These are phyloP conservation scores for Platygyra sinensis DNA, from an alignment of 64 coral and sea anemone species.

Conservation along the genomic window DNA sequence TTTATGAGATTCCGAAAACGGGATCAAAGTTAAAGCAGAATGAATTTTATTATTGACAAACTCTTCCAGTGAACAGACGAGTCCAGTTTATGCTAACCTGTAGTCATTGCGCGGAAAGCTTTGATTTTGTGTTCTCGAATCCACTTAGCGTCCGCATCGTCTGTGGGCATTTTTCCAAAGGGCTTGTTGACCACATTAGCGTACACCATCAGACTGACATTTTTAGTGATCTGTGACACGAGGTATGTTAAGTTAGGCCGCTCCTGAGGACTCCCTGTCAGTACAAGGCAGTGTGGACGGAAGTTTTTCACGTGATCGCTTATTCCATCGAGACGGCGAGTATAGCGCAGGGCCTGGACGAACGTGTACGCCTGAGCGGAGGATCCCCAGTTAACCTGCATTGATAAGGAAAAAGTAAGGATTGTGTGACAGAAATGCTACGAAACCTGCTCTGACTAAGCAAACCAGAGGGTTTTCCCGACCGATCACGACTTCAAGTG, in stretches of 20 bases:
- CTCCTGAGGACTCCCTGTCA: constrained; percentile 55
- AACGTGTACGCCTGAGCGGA: constrained; percentile 82
- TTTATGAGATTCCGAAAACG: too few relatives aligned
- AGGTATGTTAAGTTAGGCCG: constrained; percentile 58
- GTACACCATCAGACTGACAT: constrained; percentile 87
- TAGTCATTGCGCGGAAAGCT: constrained; percentile 71
- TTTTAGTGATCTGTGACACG: constrained; percentile 85
- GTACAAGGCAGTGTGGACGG: constrained; percentile 86
- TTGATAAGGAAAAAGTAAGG: neutral
- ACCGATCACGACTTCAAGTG: too few relatives aligned
- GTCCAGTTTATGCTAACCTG: constrained; percentile 44
- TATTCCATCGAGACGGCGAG: constrained; percentile 56
- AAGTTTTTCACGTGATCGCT: constrained; percentile 96
- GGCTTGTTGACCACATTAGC: constrained; percentile 49
- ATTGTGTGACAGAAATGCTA: too few relatives aligned
- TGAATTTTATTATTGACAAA: too few relatives aligned
- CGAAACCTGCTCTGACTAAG: too few relatives aligned
- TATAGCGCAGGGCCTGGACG: constrained; percentile 64
- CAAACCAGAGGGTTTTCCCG: too few relatives aligned
- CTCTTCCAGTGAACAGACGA: neutral
- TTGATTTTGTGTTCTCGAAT: constrained; percentile 74
- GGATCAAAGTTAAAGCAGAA: too few relatives aligned
- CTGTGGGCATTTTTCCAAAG: constrained; percentile 29
- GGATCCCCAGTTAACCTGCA: constrained; percentile 87
- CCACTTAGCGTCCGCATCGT: constrained; percentile 69